Conservation (phyloP, 2,113 vertebrate species). For the Hippolais icterina region DNA sequence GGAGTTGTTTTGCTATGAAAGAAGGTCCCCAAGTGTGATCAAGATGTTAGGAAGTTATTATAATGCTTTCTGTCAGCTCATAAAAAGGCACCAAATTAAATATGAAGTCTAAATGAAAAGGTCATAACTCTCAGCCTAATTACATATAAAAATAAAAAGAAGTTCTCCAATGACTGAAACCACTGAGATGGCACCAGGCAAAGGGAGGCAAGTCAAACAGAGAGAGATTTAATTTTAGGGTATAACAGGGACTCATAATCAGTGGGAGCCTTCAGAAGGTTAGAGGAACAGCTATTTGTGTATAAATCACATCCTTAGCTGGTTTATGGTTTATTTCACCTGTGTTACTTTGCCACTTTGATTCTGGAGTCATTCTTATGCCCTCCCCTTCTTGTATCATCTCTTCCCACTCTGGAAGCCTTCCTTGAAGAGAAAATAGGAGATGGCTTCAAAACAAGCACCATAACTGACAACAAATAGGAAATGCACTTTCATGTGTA, state of each 20-base stretch:
- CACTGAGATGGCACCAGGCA: background rate
- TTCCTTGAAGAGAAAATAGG: background rate
- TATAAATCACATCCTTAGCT: background rate
- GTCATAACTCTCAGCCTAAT: background rate
- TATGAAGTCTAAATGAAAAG: constrained; percentile 25
- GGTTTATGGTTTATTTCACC: background rate
- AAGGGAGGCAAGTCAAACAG: background rate
- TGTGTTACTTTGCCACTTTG: background rate
- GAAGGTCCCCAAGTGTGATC: background rate
- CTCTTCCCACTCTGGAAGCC: background rate
- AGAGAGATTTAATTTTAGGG: background rate
- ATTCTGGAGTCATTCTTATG: background rate
- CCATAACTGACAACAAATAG: background rate
- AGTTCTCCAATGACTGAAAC: background rate
- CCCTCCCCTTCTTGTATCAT: background rate
- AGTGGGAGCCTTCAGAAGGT: background rate
- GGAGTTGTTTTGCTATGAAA: background rate
- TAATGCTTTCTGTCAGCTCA: background rate
- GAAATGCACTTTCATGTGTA: background rate
- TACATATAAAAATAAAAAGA: background rate
- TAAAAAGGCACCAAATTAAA: background rate
- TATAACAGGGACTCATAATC: background rate
- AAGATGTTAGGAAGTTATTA: background rate
- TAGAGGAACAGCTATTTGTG: background rate
- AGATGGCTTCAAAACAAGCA: background rate